Evolutionary conservation across 2,113 vertebrate species (phyloP).

Genomic region (Psittacara wagleri): DNA sequence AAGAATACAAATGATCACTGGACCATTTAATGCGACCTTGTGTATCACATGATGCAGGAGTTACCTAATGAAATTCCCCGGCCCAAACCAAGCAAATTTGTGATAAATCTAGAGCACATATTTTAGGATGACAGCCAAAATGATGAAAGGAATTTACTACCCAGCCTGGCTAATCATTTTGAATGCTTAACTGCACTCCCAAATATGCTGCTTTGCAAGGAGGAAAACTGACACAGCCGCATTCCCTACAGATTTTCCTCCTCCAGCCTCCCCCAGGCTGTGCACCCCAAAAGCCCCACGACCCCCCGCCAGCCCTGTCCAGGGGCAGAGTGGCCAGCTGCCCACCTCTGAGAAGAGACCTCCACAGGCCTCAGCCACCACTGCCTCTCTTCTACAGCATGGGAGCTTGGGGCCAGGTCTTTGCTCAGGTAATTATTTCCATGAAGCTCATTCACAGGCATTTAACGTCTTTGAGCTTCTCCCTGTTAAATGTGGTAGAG

Average conservation of each 20-base stretch:
- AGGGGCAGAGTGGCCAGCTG: neutral
- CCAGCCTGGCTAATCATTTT: constrained; percentile 37
- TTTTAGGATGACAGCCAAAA: constrained; percentile 61
- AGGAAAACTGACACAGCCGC: neutral
- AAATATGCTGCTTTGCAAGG: neutral
- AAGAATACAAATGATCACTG: constrained; percentile 17
- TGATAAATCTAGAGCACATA: constrained; percentile 50
- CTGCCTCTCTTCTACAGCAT: neutral
- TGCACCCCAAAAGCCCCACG: neutral
- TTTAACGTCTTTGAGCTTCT: neutral
- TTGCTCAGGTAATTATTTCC: neutral
- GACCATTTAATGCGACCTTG: constrained; percentile 47
- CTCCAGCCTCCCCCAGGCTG: neutral
- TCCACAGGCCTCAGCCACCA: rapidly evolving
- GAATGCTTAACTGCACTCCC: constrained; percentile 39
- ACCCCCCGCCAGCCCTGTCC: neutral
- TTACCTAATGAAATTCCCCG: constrained; percentile 62
- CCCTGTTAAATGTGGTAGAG: neutral
- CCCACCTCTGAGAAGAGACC: neutral
- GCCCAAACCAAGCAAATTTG: constrained; percentile 48
- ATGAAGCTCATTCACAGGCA: neutral
- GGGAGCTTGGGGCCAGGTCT: neutral
- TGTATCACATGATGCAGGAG: constrained; percentile 42
- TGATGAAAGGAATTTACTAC: constrained; percentile 57
- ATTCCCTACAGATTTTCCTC: neutral